These are phyloP conservation scores for Anthopleura sola DNA, from an alignment of 64 coral and sea anemone species.

Conservation along the genomic window DNA sequence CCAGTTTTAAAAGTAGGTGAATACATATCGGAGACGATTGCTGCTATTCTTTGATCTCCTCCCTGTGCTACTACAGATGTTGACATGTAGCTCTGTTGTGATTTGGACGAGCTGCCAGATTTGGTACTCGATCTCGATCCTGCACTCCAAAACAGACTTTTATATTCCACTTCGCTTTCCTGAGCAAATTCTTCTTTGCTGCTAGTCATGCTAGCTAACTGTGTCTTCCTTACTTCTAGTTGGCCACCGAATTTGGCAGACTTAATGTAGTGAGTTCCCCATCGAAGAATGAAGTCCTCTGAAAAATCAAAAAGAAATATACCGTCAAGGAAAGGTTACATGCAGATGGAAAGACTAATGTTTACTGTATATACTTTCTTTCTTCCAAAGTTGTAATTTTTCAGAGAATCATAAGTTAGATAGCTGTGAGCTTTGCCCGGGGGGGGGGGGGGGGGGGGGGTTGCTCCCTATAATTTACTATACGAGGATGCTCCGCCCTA, in stretches of 20 bases:
- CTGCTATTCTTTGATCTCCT: constrained; percentile 32
- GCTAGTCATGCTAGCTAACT: background rate
- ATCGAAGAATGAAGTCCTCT: constrained; percentile 42
- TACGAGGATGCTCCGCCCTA: too few relatives aligned
- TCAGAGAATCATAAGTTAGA: too few relatives aligned
- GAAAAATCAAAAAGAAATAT: background rate
- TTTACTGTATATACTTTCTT: too few relatives aligned
- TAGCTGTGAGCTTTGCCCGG: too few relatives aligned
- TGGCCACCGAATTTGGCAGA: constrained; percentile 43
- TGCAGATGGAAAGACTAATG: too few relatives aligned
- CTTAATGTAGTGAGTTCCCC: constrained; percentile 61
- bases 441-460: too few relatives aligned
- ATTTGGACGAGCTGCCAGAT: background rate
- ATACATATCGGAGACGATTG: constrained; percentile 13
- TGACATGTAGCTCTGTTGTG: background rate
- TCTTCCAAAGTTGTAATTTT: too few relatives aligned
- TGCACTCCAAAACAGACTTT: constrained; percentile 35
- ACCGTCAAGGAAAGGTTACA: too few relatives aligned
- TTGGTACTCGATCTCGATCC: background rate
- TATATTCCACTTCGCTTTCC: constrained; percentile 19
- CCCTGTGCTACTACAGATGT: constrained; percentile 29
- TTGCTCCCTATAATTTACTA: too few relatives aligned
- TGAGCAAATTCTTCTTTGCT: constrained; percentile 5
- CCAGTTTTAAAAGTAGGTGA: constrained; percentile 50
- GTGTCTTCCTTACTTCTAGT: constrained; percentile 27